These are phyloP conservation scores for Andrena hattorfiana DNA, from an alignment of 2,888 invertebrate species.

Conservation along the genomic window DNA sequence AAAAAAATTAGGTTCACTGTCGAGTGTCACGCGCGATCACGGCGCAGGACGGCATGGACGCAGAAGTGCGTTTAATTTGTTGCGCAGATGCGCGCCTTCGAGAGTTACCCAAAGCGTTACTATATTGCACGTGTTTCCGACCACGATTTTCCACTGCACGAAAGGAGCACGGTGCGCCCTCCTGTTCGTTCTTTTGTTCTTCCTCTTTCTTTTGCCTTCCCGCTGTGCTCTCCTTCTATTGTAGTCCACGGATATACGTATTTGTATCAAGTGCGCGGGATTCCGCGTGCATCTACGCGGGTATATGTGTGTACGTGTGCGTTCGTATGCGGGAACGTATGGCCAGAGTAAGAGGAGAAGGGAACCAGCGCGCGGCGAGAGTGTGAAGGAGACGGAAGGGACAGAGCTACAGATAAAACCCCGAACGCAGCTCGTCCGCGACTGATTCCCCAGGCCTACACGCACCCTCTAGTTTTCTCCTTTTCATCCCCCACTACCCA, in stretches of 20 bases:
- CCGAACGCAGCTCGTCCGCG: conserved; percentile 84
- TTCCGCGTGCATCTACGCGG: not conserved
- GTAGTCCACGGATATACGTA: not conserved
- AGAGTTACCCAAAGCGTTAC: conserved; percentile 23
- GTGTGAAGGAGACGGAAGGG: conserved; percentile 70
- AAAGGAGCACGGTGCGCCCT: conserved; percentile 22
- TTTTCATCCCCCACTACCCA: conserved; percentile 79
- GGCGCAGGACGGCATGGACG: conserved; percentile 55
- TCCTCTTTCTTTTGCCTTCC: not conserved
- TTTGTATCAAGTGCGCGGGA: not conserved
- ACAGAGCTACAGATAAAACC: conserved; percentile 83
- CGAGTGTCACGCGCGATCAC: conserved; percentile 44
- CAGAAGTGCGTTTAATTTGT: conserved; percentile 51
- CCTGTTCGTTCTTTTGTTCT: not conserved
- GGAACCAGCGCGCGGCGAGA: conserved; percentile 61
- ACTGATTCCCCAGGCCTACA: conserved; percentile 85
- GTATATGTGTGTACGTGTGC: not conserved
- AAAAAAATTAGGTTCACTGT: conserved; percentile 25
- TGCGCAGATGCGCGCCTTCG: conserved; percentile 39
- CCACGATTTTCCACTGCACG: conserved; percentile 40
- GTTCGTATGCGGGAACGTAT: conserved; percentile 14
- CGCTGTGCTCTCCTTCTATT: conserved; percentile 1
- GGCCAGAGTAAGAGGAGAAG: conserved; percentile 36
- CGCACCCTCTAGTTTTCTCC: conserved; percentile 84
- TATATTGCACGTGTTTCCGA: conserved; percentile 60